Conservation (phyloP, 2,797 vertebrate species). For the Sebastolobus altivelis region DNA sequence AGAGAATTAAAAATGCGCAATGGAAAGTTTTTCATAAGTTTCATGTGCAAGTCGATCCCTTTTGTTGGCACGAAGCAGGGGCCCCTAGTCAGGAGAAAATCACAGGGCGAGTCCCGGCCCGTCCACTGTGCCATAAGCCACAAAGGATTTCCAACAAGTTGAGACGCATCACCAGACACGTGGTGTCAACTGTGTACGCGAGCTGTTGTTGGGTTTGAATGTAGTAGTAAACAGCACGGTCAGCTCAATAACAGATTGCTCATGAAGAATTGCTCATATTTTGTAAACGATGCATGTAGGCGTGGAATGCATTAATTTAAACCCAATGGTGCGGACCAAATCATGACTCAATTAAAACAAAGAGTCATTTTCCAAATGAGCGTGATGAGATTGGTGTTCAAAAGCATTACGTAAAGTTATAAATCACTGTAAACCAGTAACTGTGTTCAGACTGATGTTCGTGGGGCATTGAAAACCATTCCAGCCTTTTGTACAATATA, state of each 20-base stretch:
- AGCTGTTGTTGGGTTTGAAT: constrained; percentile 16
- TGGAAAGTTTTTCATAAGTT: constrained; percentile 2
- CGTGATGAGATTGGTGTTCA: constrained; percentile 49
- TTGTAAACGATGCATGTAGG: constrained; percentile 7
- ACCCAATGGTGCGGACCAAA: constrained; percentile 71
- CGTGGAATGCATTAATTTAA: constrained; percentile 32
- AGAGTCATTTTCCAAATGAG: constrained; percentile 43
- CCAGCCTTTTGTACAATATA: constrained; percentile 58
- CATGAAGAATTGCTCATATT: too few species aligned
- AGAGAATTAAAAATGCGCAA: constrained; percentile 17
- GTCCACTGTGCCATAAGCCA: constrained; percentile 40
- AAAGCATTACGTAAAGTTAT: constrained; percentile 63
- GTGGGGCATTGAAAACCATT: constrained; percentile 51
- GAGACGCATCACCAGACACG: constrained; percentile 51
- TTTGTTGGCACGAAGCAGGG: constrained; percentile 32
- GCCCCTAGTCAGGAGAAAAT: constrained; percentile 10
- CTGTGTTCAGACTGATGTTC: constrained; percentile 30
- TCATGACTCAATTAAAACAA: constrained; percentile 48
- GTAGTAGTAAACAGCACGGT: constrained; percentile 19
- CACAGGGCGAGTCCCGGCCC: constrained; percentile 57
- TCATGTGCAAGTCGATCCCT: constrained; percentile 31
- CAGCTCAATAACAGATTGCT: constrained; percentile 4
- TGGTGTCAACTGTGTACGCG: constrained; percentile 18
- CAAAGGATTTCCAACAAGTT: constrained; percentile 67
- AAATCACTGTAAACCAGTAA: constrained; percentile 55